Evolutionary conservation across 1,140 invertebrate genomes (phyloP), one percentile per base, ranked within the genome.

Genomic region (Drosophila ironensis): DNA sequence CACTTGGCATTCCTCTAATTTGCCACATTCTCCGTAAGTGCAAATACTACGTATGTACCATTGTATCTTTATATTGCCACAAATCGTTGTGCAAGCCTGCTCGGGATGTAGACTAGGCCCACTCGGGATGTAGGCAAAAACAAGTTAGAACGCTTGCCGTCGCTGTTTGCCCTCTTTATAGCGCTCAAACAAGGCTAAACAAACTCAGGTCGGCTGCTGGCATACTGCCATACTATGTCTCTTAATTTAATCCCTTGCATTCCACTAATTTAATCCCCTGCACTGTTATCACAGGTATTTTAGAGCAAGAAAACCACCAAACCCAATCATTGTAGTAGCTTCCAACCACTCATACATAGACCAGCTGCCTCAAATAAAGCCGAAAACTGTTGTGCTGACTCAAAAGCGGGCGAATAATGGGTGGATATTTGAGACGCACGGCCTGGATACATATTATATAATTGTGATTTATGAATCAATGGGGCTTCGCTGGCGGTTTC

Each of bases 351-450:
- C n/a, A n/a, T n/a, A n/a, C n/a, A n/a, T n/a, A n/a, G n/a, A n/a
- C n/a, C n/a, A n/a, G n/a, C n/a, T n/a, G n/a, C n/a, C n/a, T n/a
- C n/a, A n/a, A n/a, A n/a, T n/a, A n/a, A n/a, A n/a, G n/a, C n/a
- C 24, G 24, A 16, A 40, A 7, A 3, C n/a, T 5, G 38, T 12
- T 9, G 9, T 51, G 44, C 64, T 69, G 46, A 40, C 24, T 52
- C 61, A 66, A 56, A 11, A 56, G 14, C 5, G 20, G 17, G 7
- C 41, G 38, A 24, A 69, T 59, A 41, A 69, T 70, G 66, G 66
- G 66, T 69, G 66, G 64, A 70, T 69, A 68, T 54, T 41, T 45
- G 60, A 67, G 60, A 67, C 52, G 46, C 12, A 37, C 16, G 19
- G 48, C 20, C 30, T 48, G 41, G 56, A 63, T 61, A 63, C 25